Conservation (phyloP, 2,888 invertebrate genomes). For the Melinaea menophilus region DNA sequence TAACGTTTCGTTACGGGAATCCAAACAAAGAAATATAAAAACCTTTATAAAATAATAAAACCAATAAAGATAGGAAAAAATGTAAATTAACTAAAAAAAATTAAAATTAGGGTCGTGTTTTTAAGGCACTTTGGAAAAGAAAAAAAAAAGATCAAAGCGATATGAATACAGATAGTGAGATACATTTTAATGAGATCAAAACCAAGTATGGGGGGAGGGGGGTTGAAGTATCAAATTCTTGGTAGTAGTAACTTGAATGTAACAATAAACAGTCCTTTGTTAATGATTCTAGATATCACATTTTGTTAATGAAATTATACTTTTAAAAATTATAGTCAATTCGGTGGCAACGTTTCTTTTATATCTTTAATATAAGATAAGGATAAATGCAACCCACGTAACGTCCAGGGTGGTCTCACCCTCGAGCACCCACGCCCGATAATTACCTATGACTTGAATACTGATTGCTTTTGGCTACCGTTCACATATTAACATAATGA, state of each 20-base stretch:
- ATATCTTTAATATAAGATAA: background rate
- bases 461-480: slow-evolving; percentile 31
- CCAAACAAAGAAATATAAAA: no score
- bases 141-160: slow-evolving; percentile 34
- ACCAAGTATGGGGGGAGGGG: slow-evolving; percentile 9
- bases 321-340: background rate
- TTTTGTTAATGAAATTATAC: background rate
- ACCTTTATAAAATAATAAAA: no score
- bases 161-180: slow-evolving; percentile 27
- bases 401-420: slow-evolving; percentile 45
- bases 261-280: background rate
- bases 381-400: background rate
- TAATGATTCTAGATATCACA: background rate
- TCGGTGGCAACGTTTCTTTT: background rate
- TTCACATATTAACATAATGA: background rate
- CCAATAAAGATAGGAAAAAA: slow-evolving; percentile 4
- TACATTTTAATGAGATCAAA: slow-evolving; percentile 38
- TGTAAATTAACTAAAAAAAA: slow-evolving; percentile 22
- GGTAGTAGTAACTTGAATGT: background rate
- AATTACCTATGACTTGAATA: slow-evolving; percentile 65
- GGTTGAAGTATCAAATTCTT: slow-evolving; percentile 6
- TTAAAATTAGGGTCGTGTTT: slow-evolving; percentile 31
- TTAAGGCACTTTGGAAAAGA: slow-evolving; percentile 28
- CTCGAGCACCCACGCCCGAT: slow-evolving; percentile 41
- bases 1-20: no score